Conservation (phyloP, 2,113 vertebrate species). For the Erinaceus europaeus region DNA sequence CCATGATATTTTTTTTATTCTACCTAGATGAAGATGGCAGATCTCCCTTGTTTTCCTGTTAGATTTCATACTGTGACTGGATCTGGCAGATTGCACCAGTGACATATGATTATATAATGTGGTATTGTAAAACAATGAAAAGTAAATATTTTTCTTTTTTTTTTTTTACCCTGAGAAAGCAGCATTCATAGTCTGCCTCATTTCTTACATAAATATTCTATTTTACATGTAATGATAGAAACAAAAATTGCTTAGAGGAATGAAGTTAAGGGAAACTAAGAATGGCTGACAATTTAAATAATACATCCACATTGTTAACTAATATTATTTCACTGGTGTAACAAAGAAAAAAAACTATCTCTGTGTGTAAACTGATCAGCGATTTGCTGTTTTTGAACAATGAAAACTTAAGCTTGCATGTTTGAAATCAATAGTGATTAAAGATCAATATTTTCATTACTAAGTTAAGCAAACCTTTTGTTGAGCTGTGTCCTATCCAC, state of each 20-base stretch:
- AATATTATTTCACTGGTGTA: conserved; percentile 8
- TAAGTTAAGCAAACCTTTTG: conserved; percentile 23
- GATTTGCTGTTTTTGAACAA: conserved; percentile 7
- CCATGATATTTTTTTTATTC: conserved; percentile 35
- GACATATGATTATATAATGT: conserved; percentile 66
- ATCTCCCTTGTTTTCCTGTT: conserved; percentile 64
- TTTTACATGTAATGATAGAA: conserved; percentile 5
- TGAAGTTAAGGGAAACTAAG: background rate
- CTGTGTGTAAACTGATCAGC: background rate
- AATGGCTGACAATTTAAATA: background rate
- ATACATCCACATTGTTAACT: background rate
- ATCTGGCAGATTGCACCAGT: conserved; percentile 68
- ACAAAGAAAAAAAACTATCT: background rate
- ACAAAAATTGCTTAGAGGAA: background rate
- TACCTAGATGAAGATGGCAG: conserved; percentile 63
- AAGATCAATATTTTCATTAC: background rate
- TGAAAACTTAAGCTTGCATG: background rate
- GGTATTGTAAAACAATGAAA: conserved; percentile 65
- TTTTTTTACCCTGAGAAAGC: conserved; percentile 1
- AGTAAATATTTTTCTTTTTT: conserved; percentile 37
- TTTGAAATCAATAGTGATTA: background rate
- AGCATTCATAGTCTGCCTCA: background rate
- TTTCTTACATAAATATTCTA: conserved; percentile 46
- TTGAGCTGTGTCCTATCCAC: background rate
- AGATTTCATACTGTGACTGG: conserved; percentile 73